phyloP scores from a whole-genome alignment of 2,113 vertebrate species.

The Halcyon malimbica region DNA sequence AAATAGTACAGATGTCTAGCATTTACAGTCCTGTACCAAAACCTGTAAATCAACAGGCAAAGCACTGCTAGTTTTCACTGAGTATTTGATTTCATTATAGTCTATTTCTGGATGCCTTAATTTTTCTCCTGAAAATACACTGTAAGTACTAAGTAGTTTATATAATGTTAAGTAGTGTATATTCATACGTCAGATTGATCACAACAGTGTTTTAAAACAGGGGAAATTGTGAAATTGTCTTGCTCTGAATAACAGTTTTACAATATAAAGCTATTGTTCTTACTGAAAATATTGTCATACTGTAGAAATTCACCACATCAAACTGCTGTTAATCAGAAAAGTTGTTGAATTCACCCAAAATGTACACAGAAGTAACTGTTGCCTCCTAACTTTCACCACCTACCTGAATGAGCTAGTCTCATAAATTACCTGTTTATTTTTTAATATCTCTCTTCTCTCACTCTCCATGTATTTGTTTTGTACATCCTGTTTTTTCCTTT shows the following conservation, averaged over 20 bases:
- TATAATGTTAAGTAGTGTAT: neutral
- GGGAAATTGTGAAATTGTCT: neutral
- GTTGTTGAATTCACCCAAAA: neutral
- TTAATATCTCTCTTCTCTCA: neutral
- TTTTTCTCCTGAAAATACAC: constrained; percentile 18
- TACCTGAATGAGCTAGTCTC: neutral
- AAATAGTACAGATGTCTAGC: constrained; percentile 51
- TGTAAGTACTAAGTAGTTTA: neutral
- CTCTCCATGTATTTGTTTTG: neutral
- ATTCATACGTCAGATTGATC: neutral
- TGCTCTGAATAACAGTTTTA: neutral
- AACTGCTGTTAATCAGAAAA: neutral
- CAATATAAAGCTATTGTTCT: neutral
- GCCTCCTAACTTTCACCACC: neutral
- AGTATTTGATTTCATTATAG: constrained; percentile 37
- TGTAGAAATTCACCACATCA: neutral
- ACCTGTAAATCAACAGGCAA: constrained; percentile 53
- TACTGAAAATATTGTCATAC: neutral
- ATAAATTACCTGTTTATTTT: neutral
- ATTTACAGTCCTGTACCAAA: constrained; percentile 45
- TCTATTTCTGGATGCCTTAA: constrained; percentile 13
- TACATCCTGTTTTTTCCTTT: neutral
- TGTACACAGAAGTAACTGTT: neutral
- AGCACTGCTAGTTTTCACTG: constrained; percentile 7
- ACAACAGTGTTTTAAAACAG: constrained; percentile 6